Base-by-base conservation (phyloP, 2,113 vertebrate species). In the Pelecanus crispus region DNA sequence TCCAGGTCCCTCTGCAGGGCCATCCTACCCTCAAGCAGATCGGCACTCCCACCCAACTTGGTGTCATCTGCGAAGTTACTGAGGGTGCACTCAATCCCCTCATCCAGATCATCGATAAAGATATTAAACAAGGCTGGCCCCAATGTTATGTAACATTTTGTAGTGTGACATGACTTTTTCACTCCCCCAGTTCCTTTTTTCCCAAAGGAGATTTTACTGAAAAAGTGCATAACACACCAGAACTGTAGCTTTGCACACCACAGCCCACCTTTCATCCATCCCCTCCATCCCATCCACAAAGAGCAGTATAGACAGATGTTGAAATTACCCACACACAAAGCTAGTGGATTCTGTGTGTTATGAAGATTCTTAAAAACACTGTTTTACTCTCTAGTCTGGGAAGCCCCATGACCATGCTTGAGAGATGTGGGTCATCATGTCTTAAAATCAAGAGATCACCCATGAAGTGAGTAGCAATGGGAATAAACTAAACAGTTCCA, bases 351-450 rank as follows among this genome's bases (percentile, higher is more conserved):
- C 44, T 3, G 0, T 40, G 31, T 31, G 34, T 42, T 68, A n/a
- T 56, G 14, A 62, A 3, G 7, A 56, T 40, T 77, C 49, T 26
- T 82, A 49, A 75, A 89, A 80, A n/a, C 7, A 36, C 10, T 44
- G 4, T 1, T 90, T 80, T n/a, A 34, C 13, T 16, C 9, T 55
- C 56, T 44, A 25, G 7, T 49, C 13, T 3, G 2, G 17, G 47
- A 86, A 83, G 22, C 3, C 6, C 44, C 6, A 3, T 36, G 68
- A 47, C 31, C 0, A 0, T 50, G 11, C 22, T 82, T 68, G 55
- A 72, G 81, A 72, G 3, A 40, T 34, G 13, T 15, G 10, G 34
- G 10, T 91, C 28, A 32, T 59, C 15, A 4, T 32, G 7, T 42
- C 80, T 81, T 58, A 63, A 84, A 59, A 55, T 67, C 28, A 56